Percentiles rank a stretch among this genome's conserved stretches.
Conservation (phyloP, 2,888 invertebrate species). For the Tinea semifulvella region DNA sequence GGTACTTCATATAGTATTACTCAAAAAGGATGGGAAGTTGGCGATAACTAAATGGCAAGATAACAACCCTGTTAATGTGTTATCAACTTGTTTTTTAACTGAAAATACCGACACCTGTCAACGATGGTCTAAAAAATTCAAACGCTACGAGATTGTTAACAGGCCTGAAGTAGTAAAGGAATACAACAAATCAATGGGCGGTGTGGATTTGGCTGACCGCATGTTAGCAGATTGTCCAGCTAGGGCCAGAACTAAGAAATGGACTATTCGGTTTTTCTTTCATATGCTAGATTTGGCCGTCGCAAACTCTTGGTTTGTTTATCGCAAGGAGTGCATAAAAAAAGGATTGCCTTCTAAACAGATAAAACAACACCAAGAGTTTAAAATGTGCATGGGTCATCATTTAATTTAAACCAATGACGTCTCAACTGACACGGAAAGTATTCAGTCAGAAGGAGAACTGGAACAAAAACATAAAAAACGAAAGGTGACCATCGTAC, state of each 20-base stretch:
- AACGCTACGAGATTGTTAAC: background rate
- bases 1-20: background rate
- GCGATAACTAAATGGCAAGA: background rate
- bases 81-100: background rate
- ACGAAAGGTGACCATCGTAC: too few species aligned
- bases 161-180: background rate
- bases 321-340: slow-evolving; percentile 2
- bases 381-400: too few species aligned
- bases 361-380: background rate
- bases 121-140: slow-evolving; percentile 9
- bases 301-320: slow-evolving; percentile 6
- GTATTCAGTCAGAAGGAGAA: too few species aligned
- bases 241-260: slow-evolving; percentile 4
- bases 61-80: background rate
- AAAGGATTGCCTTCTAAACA: background rate
- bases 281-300: slow-evolving; percentile 11
- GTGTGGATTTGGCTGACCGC: slow-evolving; percentile 4
- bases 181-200: slow-evolving; percentile 7
- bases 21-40: background rate
- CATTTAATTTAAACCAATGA: too few species aligned
- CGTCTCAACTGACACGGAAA: too few species aligned
- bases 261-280: background rate
- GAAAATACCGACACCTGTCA: background rate
- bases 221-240: background rate
- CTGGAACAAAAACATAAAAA: too few species aligned